Conservation (phyloP, 2,113 vertebrate species). For the Dicrurus megarhynchus region DNA sequence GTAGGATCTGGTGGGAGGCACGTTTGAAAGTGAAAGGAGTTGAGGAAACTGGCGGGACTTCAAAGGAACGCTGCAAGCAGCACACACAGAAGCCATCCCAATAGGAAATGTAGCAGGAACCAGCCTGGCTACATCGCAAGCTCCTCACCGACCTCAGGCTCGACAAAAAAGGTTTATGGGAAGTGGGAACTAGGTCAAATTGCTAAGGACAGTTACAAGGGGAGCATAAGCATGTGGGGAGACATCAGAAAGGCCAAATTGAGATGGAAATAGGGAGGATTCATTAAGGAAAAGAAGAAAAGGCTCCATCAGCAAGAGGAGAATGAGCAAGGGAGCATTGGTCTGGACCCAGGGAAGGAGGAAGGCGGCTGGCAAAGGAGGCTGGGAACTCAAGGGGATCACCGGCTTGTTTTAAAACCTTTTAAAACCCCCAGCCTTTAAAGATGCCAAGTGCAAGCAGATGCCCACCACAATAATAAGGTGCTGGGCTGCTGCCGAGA, state of each 20-base stretch:
- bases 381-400: background rate
- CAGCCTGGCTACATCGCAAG: background rate
- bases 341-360: background rate
- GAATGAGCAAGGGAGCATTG: background rate
- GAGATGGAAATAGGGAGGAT: background rate
- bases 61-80: background rate
- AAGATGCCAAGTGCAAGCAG: background rate
- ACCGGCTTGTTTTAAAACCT: background rate
- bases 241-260: background rate
- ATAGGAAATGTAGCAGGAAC: background rate
- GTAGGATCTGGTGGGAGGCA: background rate
- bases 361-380: background rate
- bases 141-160: background rate
- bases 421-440: background rate
- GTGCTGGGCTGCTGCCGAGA: background rate
- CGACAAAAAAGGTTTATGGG: background rate
- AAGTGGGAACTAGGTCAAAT: slow-evolving; percentile 36
- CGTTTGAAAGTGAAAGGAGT: background rate
- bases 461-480: background rate
- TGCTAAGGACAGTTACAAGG: background rate
- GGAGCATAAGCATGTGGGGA: background rate
- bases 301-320: background rate
- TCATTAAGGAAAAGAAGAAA: background rate
- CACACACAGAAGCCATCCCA: background rate
- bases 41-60: background rate